Evolutionary conservation across 2,113 vertebrate species (phyloP).

Genomic region (Aix galericulata): DNA sequence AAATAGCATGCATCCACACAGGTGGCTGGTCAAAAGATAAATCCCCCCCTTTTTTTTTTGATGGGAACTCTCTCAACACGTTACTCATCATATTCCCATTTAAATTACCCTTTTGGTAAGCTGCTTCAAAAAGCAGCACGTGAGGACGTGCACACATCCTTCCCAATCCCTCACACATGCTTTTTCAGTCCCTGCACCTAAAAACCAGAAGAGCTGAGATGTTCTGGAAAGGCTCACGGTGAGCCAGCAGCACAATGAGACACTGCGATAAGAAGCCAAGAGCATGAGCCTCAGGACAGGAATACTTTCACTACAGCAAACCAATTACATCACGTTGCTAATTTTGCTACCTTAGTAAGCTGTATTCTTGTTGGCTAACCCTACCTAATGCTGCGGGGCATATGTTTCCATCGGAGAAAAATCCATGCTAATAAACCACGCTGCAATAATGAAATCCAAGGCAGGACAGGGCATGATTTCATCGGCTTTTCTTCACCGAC

Average conservation of each 20-base stretch:
- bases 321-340: neutral
- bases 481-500: neutral
- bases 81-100: fast-evolving
- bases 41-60: neutral
- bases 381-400: neutral
- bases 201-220: neutral
- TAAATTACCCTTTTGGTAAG: neutral
- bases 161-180: fast-evolving
- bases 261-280: neutral
- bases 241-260: neutral
- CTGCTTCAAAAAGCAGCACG: neutral
- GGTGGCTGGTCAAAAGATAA: too few relatives aligned
- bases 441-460: fast-evolving
- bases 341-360: neutral
- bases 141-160: fast-evolving
- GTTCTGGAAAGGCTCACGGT: neutral
- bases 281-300: neutral
- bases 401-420: neutral
- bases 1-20: fast-evolving
- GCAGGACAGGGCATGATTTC: conserved; percentile 1
- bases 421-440: neutral
- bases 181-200: neutral
- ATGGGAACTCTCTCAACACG: neutral
- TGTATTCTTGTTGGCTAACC: neutral
- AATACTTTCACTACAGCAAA: neutral